Conservation (phyloP, 2,888 invertebrate species). For the Leptopilina drosophilae region DNA sequence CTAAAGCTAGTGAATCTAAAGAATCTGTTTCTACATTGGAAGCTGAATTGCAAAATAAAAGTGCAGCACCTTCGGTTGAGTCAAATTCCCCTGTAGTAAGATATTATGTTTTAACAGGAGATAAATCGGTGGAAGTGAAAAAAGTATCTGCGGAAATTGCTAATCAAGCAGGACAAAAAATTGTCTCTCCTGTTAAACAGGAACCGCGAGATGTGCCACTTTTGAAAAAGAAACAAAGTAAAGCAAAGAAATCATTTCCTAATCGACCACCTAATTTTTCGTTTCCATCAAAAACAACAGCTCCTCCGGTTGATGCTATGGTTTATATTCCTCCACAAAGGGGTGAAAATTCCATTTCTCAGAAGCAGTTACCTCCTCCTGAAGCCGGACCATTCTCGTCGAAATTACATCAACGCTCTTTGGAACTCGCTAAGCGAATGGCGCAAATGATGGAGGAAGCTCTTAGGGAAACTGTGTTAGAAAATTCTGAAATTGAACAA, state of each 20-base stretch:
- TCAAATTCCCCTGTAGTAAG: not conserved
- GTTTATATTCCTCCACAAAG: slow-evolving; percentile 57
- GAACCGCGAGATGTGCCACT: slow-evolving; percentile 56
- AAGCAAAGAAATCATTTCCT: slow-evolving; percentile 76
- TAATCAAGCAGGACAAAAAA: not conserved
- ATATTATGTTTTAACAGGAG: not conserved
- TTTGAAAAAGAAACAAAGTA: slow-evolving; percentile 62
- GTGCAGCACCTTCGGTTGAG: not conserved
- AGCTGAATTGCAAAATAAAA: not conserved
- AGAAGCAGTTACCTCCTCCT: slow-evolving; percentile 66
- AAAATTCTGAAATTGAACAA: slow-evolving; percentile 56
- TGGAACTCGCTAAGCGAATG: slow-evolving; percentile 69
- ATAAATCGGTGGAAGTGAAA: slow-evolving; percentile 18
- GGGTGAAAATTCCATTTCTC: slow-evolving; percentile 42
- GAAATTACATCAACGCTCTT: slow-evolving; percentile 66
- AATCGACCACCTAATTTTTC: slow-evolving; percentile 64
- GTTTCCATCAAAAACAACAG: slow-evolving; percentile 52
- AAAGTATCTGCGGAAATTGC: not conserved
- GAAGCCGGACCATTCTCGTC: slow-evolving; percentile 73
- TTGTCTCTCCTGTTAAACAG: slow-evolving; percentile 54
- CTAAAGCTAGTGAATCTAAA: slow-evolving; percentile 46
- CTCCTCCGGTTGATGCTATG: slow-evolving; percentile 57
- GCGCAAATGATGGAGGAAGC: slow-evolving; percentile 72
- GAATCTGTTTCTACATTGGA: not conserved
- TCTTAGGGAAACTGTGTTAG: slow-evolving; percentile 64